Percentiles rank a stretch among this genome's conserved stretches.
phyloP scores from a whole-genome alignment of 2,888 invertebrate genomes.

The Dryobota labecula region DNA sequence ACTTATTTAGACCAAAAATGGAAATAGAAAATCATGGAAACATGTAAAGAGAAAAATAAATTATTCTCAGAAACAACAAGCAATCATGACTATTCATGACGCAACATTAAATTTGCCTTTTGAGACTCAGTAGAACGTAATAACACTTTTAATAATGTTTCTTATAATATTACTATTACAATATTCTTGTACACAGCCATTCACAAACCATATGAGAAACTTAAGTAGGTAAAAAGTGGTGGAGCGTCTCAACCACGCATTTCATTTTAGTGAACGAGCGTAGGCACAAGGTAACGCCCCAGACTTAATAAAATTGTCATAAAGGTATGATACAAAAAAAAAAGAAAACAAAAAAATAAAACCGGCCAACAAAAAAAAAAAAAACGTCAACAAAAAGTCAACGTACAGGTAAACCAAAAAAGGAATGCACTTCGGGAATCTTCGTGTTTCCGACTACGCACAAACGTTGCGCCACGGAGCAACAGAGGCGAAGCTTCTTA shows the following conservation, averaged over 20 bases:
- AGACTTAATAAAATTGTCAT: slow-evolving; percentile 87
- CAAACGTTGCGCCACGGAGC: not conserved
- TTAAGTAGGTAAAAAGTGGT: slow-evolving; percentile 54
- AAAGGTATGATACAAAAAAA: slow-evolving; percentile 81
- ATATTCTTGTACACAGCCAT: slow-evolving; percentile 4
- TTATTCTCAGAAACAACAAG: not conserved
- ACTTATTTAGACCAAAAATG: too few relatives aligned
- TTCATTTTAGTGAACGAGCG: slow-evolving; percentile 84
- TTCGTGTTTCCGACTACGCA: not conserved
- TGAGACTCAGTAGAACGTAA: not conserved
- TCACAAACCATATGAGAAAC: slow-evolving; percentile 32
- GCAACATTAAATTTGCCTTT: slow-evolving; percentile 3
- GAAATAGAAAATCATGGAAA: too few relatives aligned
- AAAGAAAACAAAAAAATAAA: slow-evolving; percentile 71
- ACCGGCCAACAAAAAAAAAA: slow-evolving; percentile 68
- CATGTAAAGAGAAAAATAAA: not conserved
- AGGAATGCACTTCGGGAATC: not conserved
- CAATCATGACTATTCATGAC: not conserved
- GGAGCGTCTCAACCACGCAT: slow-evolving; percentile 69
- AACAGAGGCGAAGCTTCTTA: not conserved
- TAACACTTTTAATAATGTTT: slow-evolving; percentile 10
- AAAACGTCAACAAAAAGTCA: slow-evolving; percentile 71
- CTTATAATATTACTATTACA: slow-evolving; percentile 13
- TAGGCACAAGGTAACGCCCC: slow-evolving; percentile 74
- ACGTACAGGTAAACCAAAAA: slow-evolving; percentile 50